Base-by-base conservation (phyloP, 2,797 vertebrate genomes). In the Valencia hispanica region DNA sequence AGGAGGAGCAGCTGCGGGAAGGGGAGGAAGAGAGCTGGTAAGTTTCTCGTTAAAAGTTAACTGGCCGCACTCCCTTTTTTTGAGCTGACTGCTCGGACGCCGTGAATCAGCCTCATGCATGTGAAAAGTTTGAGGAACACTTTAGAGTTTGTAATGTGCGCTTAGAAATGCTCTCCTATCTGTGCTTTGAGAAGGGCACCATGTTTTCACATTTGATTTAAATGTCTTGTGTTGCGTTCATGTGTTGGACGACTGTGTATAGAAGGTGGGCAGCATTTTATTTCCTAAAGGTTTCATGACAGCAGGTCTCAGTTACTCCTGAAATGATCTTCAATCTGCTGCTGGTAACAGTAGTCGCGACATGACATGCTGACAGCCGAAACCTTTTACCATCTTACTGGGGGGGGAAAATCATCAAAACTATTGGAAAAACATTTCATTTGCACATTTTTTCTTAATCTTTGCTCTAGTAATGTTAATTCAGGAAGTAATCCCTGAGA, bases 11-110 rank as follows among this genome's bases (percentile, higher is more conserved):
- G 75, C 83, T 83, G 79, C 84, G 81, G 79, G 66, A 82, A 82
- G 89, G 77, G 75, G 84, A 93, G 93, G 87, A 91, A 92, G 84
- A 92, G 83, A 93, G 92, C 92, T 94, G 95, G 95, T 96, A 82
- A 95, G 95, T 96, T 90, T 43, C 81, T 88, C 88, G 87, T 82
- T 83, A 86, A 93, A 68, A 93, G 89, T 94, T 93, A 78, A 86
- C 81, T 93, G 79, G 85, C 80, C 91, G 84, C 87, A 90, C 86
- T 93, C 90, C 72, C 51, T n/a, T n/a, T 93, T 90, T 72, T 55
- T 17, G 47, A 32, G 85, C n/a, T 78, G 77, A 84, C 45, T 85
- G 86, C 86, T 74, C 73, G 78, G 57, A 47, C 70, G 61, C 59
- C 59, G 36, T 55, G 74, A 48, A 63, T 68, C 81, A 75, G 9